phyloP scores from a whole-genome alignment of 2,888 invertebrate species.

The Calameuta filiformis region DNA sequence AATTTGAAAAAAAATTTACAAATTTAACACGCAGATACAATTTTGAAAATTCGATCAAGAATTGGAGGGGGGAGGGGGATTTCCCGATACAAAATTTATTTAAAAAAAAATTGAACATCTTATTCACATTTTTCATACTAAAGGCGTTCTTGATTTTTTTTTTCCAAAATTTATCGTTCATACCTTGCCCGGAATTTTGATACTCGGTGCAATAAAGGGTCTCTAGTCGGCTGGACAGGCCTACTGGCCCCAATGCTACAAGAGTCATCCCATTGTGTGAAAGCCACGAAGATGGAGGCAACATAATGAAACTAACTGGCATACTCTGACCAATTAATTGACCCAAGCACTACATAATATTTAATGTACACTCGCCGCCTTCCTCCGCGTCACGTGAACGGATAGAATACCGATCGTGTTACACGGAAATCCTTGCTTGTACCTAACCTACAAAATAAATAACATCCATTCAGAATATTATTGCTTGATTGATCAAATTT shows the following conservation, averaged over 20 bases:
- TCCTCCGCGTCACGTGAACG: constrained; percentile 28
- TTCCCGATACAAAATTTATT: too few species aligned
- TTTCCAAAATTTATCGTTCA: neutral
- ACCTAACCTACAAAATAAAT: too few species aligned
- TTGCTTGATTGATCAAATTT: too few species aligned
- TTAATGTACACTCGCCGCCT: constrained; percentile 43
- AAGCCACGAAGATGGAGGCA: constrained; percentile 58
- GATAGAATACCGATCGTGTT: constrained; percentile 30
- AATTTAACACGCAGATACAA: too few species aligned
- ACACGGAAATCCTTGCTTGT: constrained; percentile 38
- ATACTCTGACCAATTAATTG: constrained; percentile 57
- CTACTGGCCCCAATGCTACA: constrained; percentile 48
- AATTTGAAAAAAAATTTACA: too few species aligned
- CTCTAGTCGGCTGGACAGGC: constrained; percentile 30
- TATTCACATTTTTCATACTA: too few species aligned
- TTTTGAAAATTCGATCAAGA: too few species aligned
- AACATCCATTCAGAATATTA: too few species aligned
- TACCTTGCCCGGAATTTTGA: too few species aligned
- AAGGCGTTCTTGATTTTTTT: neutral
- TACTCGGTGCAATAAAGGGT: constrained; percentile 13
- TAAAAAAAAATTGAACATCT: too few species aligned
- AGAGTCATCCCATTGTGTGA: constrained; percentile 49
- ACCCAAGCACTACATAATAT: constrained; percentile 49
- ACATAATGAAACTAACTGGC: constrained; percentile 63
- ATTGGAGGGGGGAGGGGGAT: rapidly evolving